A percentile compares a stretch with the other conserved stretches of the same genome.
phyloP scores from a whole-genome alignment of 2,888 invertebrate genomes.

The Sussaba pulchella region DNA sequence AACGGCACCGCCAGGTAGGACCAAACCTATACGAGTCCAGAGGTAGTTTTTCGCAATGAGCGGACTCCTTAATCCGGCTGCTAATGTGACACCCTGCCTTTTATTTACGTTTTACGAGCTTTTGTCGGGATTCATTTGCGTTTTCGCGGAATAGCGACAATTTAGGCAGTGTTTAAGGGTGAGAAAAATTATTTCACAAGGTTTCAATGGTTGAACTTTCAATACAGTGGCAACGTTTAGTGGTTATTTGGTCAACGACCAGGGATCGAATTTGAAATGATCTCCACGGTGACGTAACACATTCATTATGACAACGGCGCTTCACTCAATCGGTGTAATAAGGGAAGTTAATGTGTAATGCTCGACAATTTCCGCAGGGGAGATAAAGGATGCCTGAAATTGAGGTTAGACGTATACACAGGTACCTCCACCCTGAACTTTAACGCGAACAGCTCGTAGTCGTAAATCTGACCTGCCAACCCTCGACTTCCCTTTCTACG shows the following conservation, averaged over 20 bases:
- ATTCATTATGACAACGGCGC: too few species aligned
- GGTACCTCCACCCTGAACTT: slow-evolving; percentile 40
- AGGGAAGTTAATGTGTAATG: too few species aligned
- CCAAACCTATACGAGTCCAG: slow-evolving; percentile 22
- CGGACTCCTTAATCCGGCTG: slow-evolving; percentile 77
- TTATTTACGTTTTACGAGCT: slow-evolving; percentile 27
- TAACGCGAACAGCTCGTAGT: slow-evolving; percentile 61
- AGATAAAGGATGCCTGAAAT: slow-evolving; percentile 16
- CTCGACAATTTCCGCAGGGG: too few species aligned
- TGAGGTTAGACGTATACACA: slow-evolving; percentile 48
- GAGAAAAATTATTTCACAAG: not conserved
- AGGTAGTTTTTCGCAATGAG: slow-evolving; percentile 79
- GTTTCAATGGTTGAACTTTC: not conserved
- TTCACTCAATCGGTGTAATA: not conserved
- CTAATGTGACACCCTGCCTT: slow-evolving; percentile 45
- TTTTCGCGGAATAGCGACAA: not conserved
- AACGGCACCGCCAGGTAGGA: slow-evolving; percentile 17
- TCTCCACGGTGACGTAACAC: not conserved
- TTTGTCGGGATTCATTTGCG: slow-evolving; percentile 32
- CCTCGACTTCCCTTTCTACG: slow-evolving; percentile 52
- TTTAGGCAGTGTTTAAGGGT: not conserved
- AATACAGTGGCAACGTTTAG: not conserved
- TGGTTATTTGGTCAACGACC: slow-evolving; percentile 1
- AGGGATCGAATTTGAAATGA: not conserved
- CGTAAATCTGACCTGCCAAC: slow-evolving; percentile 71